Base-by-base conservation (phyloP, 2,888 invertebrate genomes). In the Oscheius sp. region DNA sequence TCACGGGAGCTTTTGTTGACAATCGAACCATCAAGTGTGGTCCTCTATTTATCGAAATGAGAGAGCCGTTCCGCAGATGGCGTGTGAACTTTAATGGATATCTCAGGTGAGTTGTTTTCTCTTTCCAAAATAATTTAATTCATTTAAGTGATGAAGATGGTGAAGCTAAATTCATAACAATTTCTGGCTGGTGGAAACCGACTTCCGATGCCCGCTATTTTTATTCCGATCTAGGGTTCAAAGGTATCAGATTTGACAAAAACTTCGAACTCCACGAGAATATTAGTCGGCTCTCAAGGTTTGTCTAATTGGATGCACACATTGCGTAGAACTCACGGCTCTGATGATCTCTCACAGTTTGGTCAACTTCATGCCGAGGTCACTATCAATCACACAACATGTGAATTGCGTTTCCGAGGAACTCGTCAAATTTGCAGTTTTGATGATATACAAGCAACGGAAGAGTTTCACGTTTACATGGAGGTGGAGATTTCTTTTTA, bases 51-150 rank as follows among this genome's bases (percentile, higher is more conserved):
- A 4, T 81, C 0, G 79, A 81, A 50, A 65, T 76, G 55, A 68
- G 83, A n/a, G 72, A 72, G 48, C 77, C 83, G 1, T 81, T 82
- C 67, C 55, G 79, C 8, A 52, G 68, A 64, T 81, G 81, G 80
- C 46, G 83, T 20, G 63, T 83, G 15, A 72, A 72, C 15, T 78
- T 78, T 58, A 73, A 74, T 45, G 83, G 83, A 58, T 57, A 73
- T 70, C 66, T 83, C 61, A 64, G 25, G 79, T 79, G 34, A 15
- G 31, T 23, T 10, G 4, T 63, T 23, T n/a, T 8, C 37, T 3
- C 25, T n/a, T n/a, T 53, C 53, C 29, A 29, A 55, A 17, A 33
- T 8, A 27, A 46, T n/a, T 33, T 17, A 29, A 2, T 42, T 37
- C 12, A 23, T 37, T 64, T 65, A 25, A 57, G 57, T n/a, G 57